Percentiles rank a stretch among this genome's conserved stretches.
Conservation (phyloP, 64 coral and sea anemone genomes). For the Catalaphyllia jardinei region DNA sequence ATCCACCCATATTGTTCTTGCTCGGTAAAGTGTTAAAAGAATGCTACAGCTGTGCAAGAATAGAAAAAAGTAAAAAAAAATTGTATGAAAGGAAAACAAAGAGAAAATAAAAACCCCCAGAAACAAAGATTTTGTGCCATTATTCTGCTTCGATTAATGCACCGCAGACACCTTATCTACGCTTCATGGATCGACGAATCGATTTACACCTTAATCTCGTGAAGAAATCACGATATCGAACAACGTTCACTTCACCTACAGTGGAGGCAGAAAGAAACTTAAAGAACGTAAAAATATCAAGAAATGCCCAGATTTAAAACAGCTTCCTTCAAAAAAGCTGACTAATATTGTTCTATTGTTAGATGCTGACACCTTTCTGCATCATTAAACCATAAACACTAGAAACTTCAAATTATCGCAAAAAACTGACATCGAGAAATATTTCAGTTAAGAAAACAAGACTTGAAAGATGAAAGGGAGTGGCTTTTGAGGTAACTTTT, state of each 20-base stretch:
- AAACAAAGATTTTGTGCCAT: background rate
- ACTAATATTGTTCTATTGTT: background rate
- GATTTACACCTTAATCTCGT: background rate
- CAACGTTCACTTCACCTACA: too few species aligned
- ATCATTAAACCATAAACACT: slow-evolving; percentile 8
- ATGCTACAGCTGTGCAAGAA: background rate
- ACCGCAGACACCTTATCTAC: background rate
- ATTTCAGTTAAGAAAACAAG: background rate
- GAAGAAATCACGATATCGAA: background rate
- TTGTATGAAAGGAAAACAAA: background rate
- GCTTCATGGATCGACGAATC: background rate
- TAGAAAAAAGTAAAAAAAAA: background rate
- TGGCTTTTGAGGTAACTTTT: background rate
- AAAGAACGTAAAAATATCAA: background rate
- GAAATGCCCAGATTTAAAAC: too few species aligned
- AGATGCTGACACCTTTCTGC: background rate
- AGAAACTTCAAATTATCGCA: slow-evolving; percentile 35
- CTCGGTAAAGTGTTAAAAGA: background rate
- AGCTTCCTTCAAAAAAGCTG: background rate
- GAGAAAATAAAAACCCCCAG: background rate
- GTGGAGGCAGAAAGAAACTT: too few species aligned
- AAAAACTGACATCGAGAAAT: background rate
- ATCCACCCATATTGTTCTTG: background rate
- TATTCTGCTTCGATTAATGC: background rate
- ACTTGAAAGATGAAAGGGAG: background rate